A percentile compares a stretch with the other conserved stretches of the same genome.
Conservation (phyloP, 2,888 invertebrate species). For the Drosophila rellima region DNA sequence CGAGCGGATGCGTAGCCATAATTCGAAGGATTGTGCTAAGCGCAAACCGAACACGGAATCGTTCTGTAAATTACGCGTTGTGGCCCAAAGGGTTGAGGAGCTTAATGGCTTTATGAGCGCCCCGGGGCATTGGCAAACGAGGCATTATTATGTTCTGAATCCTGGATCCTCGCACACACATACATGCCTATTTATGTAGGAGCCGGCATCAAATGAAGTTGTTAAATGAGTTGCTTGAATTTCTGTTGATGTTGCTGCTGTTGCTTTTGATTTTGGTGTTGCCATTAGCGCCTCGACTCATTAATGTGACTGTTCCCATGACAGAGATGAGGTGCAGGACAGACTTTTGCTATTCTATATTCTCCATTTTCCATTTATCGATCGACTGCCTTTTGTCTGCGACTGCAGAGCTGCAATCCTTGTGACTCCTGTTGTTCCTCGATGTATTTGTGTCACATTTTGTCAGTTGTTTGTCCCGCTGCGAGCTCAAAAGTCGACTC, state of each 20-base stretch:
- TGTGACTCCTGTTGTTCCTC: background rate
- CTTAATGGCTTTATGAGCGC: constrained; percentile 79
- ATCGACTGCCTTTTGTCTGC: constrained; percentile 13
- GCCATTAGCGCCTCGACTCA: constrained; percentile 54
- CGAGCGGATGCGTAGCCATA: constrained; percentile 46
- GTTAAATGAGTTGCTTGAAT: constrained; percentile 49
- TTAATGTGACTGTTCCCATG: constrained; percentile 55
- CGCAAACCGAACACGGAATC: constrained; percentile 47
- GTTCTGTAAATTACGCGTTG: constrained; percentile 61
- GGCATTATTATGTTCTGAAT: constrained; percentile 63
- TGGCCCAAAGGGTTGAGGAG: constrained; percentile 67
- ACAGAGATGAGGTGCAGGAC: constrained; percentile 4
- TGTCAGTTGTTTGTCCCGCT: constrained; percentile 17
- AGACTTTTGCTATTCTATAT: background rate
- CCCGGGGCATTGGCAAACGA: constrained; percentile 66
- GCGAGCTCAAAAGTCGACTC: constrained; percentile 18
- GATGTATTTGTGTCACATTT: background rate
- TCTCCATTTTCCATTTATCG: constrained; percentile 10
- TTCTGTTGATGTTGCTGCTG: constrained; percentile 17
- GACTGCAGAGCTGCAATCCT: constrained; percentile 9
- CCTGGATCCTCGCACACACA: constrained; percentile 12
- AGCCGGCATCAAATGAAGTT: constrained; percentile 45
- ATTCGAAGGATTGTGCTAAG: constrained; percentile 46
- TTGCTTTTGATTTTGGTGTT: background rate
- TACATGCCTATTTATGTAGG: constrained; percentile 42